These are phyloP conservation scores for Sussaba pulchella DNA, from an alignment of 2,888 invertebrate genomes.

Conservation along the genomic window DNA sequence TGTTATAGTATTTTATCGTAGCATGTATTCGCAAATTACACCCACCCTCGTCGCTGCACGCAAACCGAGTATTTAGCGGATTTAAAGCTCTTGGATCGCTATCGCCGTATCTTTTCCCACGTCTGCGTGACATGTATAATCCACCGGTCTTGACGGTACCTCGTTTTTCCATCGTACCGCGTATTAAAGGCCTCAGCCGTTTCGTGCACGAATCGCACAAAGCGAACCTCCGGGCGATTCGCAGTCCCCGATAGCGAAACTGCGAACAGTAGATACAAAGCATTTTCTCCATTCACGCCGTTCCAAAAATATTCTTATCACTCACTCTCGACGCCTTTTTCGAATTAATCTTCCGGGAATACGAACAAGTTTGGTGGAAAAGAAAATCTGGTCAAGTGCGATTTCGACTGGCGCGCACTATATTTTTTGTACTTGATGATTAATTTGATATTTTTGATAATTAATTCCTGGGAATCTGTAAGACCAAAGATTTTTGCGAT, in stretches of 20 bases:
- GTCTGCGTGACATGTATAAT: conserved; percentile 18
- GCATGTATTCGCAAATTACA: background rate
- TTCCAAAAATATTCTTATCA: background rate
- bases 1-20: background rate
- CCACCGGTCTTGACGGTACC: background rate
- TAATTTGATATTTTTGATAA: too few relatives aligned
- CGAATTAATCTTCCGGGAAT: background rate
- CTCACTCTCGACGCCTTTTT: conserved; percentile 8
- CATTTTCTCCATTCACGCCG: background rate
- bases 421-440: too few relatives aligned
- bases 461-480: too few relatives aligned
- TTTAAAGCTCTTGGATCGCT: conserved; percentile 2
- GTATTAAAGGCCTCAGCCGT: background rate
- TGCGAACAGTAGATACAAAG: background rate
- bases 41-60: background rate
- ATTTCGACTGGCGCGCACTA: too few relatives aligned
- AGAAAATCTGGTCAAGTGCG: too few relatives aligned
- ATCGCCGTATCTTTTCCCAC: background rate
- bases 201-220: conserved; percentile 1
- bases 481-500: too few relatives aligned
- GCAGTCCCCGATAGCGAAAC: conserved; percentile 2
- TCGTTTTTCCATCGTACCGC: background rate
- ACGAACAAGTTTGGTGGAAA: too few relatives aligned
- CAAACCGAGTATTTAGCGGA: background rate
- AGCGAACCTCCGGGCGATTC: background rate